Percentiles rank a stretch among this genome's conserved stretches.
Conservation (phyloP, 2,888 invertebrate species). For the Branchipolynoe longqiensis region DNA sequence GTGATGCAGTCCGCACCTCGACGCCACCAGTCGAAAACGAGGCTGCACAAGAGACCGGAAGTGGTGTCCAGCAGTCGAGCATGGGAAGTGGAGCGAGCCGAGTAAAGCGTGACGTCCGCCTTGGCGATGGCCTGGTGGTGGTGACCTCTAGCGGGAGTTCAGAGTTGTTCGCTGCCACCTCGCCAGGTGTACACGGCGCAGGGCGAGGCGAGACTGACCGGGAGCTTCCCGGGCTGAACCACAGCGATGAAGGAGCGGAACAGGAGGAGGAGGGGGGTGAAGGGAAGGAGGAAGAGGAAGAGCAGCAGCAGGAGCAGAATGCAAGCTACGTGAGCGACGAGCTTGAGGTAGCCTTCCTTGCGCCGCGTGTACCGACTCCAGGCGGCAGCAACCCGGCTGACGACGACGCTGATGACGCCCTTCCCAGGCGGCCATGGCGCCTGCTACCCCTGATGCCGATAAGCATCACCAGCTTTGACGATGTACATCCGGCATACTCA, state of each 20-base stretch:
- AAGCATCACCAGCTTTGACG: background rate
- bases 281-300: background rate
- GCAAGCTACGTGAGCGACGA: conserved; percentile 10
- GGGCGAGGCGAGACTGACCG: background rate
- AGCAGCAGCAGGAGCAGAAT: too few relatives aligned
- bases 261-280: background rate
- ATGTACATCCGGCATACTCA: background rate
- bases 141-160: too few relatives aligned
- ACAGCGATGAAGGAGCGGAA: background rate
- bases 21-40: background rate
- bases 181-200: background rate
- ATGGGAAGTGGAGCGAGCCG: too few relatives aligned
- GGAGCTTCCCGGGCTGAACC: background rate
- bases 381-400: background rate
- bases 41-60: background rate
- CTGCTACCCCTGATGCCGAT: background rate
- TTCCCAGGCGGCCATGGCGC: background rate
- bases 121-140: too few relatives aligned
- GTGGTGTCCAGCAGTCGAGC: background rate
- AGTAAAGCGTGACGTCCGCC: too few relatives aligned
- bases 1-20: background rate
- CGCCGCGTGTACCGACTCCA: conserved; percentile 9
- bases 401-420: background rate
- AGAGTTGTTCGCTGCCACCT: too few relatives aligned
- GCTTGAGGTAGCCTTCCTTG: conserved; percentile 28